These are phyloP conservation scores for Ferrisia virgata DNA, from an alignment of 2,888 invertebrate species.

Conservation along the genomic window DNA sequence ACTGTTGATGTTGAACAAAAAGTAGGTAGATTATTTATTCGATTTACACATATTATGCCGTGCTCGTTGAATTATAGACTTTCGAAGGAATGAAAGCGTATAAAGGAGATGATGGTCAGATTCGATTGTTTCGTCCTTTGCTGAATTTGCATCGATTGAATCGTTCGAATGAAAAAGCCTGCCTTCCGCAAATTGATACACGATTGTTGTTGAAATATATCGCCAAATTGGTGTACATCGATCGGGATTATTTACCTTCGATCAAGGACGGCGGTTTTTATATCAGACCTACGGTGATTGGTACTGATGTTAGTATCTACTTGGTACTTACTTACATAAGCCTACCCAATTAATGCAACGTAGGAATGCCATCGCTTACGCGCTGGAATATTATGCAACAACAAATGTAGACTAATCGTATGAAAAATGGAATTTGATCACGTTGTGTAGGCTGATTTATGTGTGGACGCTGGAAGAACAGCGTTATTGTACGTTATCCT, in stretches of 20 bases:
- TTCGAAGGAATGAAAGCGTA: conserved; percentile 99
- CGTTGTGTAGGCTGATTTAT: conserved; percentile 94
- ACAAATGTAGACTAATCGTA: too few relatives aligned
- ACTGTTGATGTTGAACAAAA: too few relatives aligned
- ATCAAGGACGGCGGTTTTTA: conserved; percentile 87
- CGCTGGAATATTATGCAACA: too few relatives aligned
- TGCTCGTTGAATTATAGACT: conserved; percentile 66
- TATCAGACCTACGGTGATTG: conserved; percentile 92
- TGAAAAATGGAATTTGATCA: too few relatives aligned
- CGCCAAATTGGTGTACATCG: conserved; percentile 78
- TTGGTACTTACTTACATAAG: neutral
- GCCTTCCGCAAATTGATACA: conserved; percentile 84
- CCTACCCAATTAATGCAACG: neutral
- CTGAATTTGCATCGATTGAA: conserved; percentile 94
- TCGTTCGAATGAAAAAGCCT: conserved; percentile 74
- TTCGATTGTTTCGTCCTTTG: conserved; percentile 91
- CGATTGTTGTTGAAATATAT: conserved; percentile 82
- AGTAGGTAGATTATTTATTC: too few relatives aligned
- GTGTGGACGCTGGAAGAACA: conserved; percentile 81
- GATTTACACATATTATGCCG: too few relatives aligned
- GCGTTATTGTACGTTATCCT: conserved; percentile 87
- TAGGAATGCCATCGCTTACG: too few relatives aligned
- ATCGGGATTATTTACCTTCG: conserved; percentile 97
- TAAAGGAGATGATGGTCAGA: conserved; percentile 84
- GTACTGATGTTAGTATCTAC: conserved; percentile 78